Base-by-base conservation (phyloP, 2,797 vertebrate species). In the Micrastur ruficollis region DNA sequence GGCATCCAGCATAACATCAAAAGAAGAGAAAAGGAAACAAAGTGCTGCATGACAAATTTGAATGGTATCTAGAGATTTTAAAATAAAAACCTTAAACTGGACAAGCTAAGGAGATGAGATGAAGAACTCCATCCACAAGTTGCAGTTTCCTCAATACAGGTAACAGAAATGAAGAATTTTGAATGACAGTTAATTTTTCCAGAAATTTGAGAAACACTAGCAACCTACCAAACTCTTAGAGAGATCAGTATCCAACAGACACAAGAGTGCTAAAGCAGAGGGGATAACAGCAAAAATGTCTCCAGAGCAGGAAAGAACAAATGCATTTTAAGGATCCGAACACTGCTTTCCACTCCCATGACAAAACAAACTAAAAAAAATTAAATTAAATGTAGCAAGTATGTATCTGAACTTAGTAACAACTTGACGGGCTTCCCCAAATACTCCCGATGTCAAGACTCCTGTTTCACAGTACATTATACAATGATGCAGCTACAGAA, bases 11-110 rank as follows among this genome's bases (percentile, higher is more conserved):
- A 55, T 34, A 92, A 90, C 58, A 95, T 72, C 78, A 70, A 53
- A 87, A 82, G 79, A 92, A 81, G 36, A 91, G 49, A 88, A 88
- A 90, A 92, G 89, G 70, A 90, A 93, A 90, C 26, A 40, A 85
- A 94, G 58, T 68, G 26, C 55, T 78, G 62, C 56, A 38, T 84
- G 62, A 86, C 52, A 80, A 85, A 86, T 88, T 36, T 76, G 38
- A 95, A 91, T 71, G 31, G 36, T 25, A 82, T 55, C 26, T 22
- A 78, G 50, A 63, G 36, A 88, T 75, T 93, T 56, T 22, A 93
- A 91, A 95, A 76, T 8, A 66, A 81, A 78, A 89, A 47, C 55
- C 82, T 81, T 53, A 22, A 73, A 67, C 18, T 87, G 81, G 46
- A 73, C 56, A 70, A 67, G n/a, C 34, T 73, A 80, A 82, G 23